phyloP scores from a whole-genome alignment of 2,888 invertebrate species.

The Julus scanicus region DNA sequence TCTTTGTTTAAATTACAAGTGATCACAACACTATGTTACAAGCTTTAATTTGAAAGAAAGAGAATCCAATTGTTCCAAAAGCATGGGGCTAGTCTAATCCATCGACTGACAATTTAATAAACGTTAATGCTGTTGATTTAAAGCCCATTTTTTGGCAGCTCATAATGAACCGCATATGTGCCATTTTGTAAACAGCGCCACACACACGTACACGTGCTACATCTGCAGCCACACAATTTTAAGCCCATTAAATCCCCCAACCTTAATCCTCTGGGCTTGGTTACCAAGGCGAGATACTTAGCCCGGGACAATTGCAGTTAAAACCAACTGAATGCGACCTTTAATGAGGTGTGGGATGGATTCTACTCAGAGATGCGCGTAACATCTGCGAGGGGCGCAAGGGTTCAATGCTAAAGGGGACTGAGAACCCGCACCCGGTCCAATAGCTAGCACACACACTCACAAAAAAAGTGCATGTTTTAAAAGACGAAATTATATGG shows the following conservation, averaged over 20 bases:
- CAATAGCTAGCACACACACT: too few relatives aligned
- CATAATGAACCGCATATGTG: conserved; percentile 18
- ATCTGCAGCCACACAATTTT: not conserved
- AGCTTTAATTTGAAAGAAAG: not conserved
- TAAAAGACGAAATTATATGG: not conserved
- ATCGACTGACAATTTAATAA: conserved; percentile 12
- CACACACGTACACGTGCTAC: not conserved
- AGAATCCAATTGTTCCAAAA: not conserved
- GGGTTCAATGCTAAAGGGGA: not conserved
- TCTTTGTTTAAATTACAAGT: conserved; percentile 4
- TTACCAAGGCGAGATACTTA: conserved; percentile 27
- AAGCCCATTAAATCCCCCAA: conserved; percentile 8
- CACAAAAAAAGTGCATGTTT: not conserved
- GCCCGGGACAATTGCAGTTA: conserved; percentile 26
- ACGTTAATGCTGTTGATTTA: conserved; percentile 16
- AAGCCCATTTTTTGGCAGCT: not conserved
- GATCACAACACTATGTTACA: not conserved
- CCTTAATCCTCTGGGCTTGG: conserved; percentile 6
- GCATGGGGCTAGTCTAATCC: not conserved
- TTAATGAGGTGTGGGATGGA: conserved; percentile 23
- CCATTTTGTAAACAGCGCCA: conserved; percentile 21
- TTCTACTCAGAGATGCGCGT: not conserved
- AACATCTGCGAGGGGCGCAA: not conserved
- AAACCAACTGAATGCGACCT: conserved; percentile 33
- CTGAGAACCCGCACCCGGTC: not conserved